These are phyloP conservation scores for Dendrolimus kikuchii DNA, from an alignment of 1,140 invertebrate genomes.

Conservation along the genomic window DNA sequence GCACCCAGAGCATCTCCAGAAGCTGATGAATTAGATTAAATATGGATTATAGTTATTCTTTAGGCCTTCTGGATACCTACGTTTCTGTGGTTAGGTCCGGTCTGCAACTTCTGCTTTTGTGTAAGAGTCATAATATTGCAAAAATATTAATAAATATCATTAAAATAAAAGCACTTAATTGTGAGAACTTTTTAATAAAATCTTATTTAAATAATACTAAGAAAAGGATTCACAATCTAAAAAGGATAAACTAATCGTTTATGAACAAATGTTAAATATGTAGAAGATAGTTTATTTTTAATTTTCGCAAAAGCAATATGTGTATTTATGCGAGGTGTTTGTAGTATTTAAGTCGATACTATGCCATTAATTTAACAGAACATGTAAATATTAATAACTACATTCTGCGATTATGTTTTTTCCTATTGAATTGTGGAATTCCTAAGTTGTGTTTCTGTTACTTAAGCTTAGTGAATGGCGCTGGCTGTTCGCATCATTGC, in stretches of 20 bases:
- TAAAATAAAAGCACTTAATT: too few relatives aligned
- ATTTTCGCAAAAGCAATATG: conserved; percentile 11
- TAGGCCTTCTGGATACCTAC: conserved; percentile 8
- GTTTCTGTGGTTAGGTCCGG: conserved; percentile 19
- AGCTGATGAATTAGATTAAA: conserved; percentile 47
- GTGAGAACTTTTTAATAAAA: too few relatives aligned
- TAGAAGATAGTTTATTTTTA: conserved; percentile 5
- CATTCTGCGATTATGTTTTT: conserved; percentile 27
- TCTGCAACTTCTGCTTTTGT: conserved; percentile 17
- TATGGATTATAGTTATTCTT: conserved; percentile 15
- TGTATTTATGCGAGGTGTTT: conserved; percentile 22
- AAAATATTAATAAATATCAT: too few relatives aligned
- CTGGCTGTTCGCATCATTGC: conserved; percentile 44
- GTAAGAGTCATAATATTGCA: conserved; percentile 4
- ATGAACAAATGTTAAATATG: conserved; percentile 1
- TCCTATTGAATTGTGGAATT: conserved; percentile 42
- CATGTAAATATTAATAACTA: conserved; percentile 53
- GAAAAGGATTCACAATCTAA: too few relatives aligned
- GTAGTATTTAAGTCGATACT: conserved; percentile 39
- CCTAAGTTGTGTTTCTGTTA: conserved; percentile 37
- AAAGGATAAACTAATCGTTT: too few relatives aligned
- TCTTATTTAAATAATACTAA: too few relatives aligned
- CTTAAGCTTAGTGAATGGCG: conserved; percentile 41
- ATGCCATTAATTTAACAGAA: conserved; percentile 35
- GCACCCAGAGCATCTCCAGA: conserved; percentile 41